Base-by-base conservation (phyloP, 2,888 invertebrate genomes). In the Abrostola triplasia region DNA sequence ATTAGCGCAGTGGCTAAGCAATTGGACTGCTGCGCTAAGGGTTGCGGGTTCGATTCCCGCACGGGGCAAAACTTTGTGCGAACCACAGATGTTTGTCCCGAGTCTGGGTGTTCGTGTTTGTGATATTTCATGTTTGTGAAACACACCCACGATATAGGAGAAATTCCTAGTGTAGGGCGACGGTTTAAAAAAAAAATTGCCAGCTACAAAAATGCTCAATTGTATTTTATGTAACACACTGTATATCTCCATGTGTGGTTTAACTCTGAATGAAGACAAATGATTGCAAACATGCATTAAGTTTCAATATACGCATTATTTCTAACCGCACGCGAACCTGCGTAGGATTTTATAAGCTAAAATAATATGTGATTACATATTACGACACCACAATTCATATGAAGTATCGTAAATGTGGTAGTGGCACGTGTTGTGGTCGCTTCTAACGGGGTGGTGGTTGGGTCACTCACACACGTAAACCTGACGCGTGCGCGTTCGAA, bases 351-450 rank as follows among this genome's bases (percentile, higher is more conserved):
- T 41, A 5, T 40, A 36, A 40, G 11, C 13, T 50, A 5, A 36
- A 60, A 41, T 53, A 55, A 54, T 13, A 11, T 55, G 8, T 13
- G 4, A 36, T 40, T 53, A 48, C 52, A 55, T 35, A 51, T 35
- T 54, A 70, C 48, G 55, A 49, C 67, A 56, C 73, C 71, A 64
- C 61, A 64, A 59, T 75, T 61, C 59, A 59, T 73, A 59, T 50
- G 61, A 59, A 59, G 60, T 71, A 74, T 77, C 70, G 81, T 79
- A 80, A 79, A 77, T 76, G 72, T 67, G 69, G 72, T 71, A 68
- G 69, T 61, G 69, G 79, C 84, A 84, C 80, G 83, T 78, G 79
- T 79, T 79, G 82, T 69, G 74, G 76, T 66, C 36, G 54, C 50
- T 53, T 54, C 50, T 68, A 69, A 72, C 59, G 59, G 61, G 59